phyloP scores from a whole-genome alignment of 2,888 invertebrate genomes.

The Drosophila planitibia region DNA sequence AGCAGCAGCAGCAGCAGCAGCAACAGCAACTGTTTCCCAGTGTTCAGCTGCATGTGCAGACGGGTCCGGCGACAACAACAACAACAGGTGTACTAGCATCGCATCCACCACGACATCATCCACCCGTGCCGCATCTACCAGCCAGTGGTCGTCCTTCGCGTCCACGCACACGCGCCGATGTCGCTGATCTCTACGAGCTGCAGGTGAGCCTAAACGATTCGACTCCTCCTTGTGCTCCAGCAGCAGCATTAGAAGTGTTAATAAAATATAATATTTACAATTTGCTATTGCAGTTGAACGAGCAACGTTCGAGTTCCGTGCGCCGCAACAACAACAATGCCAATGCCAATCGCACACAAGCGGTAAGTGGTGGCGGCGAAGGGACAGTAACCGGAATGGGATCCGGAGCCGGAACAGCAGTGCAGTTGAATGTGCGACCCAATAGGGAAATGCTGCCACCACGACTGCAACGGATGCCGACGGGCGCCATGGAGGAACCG shows the following conservation, averaged over 20 bases:
- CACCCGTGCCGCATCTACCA: slow-evolving; percentile 51
- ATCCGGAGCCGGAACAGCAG: not conserved
- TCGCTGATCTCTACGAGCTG: slow-evolving; percentile 41
- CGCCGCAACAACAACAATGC: slow-evolving; percentile 44
- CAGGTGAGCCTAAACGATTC: slow-evolving; percentile 28
- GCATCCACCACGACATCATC: slow-evolving; percentile 40
- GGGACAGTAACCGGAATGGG: not conserved
- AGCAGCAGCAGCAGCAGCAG: slow-evolving; percentile 6
- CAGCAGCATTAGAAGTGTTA: not conserved
- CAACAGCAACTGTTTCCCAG: slow-evolving; percentile 28
- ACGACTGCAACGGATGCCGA: slow-evolving; percentile 51
- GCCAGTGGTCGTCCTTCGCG: slow-evolving; percentile 49
- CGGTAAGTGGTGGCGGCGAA: slow-evolving; percentile 3
- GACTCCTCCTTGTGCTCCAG: not conserved
- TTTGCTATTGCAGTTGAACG: slow-evolving; percentile 26
- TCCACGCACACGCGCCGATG: slow-evolving; percentile 58
- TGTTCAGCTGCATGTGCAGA: slow-evolving; percentile 14
- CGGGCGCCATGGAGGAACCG: slow-evolving; percentile 3
- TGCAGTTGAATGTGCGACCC: slow-evolving; percentile 34
- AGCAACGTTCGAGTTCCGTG: slow-evolving; percentile 24
- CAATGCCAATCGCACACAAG: not conserved
- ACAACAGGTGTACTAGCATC: slow-evolving; percentile 3
- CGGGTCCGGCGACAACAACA: slow-evolving; percentile 6
- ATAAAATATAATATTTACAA: not conserved
- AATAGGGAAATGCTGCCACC: slow-evolving; percentile 54